Base-by-base conservation (phyloP, 2,797 vertebrate genomes). In the Phoebastria nigripes region DNA sequence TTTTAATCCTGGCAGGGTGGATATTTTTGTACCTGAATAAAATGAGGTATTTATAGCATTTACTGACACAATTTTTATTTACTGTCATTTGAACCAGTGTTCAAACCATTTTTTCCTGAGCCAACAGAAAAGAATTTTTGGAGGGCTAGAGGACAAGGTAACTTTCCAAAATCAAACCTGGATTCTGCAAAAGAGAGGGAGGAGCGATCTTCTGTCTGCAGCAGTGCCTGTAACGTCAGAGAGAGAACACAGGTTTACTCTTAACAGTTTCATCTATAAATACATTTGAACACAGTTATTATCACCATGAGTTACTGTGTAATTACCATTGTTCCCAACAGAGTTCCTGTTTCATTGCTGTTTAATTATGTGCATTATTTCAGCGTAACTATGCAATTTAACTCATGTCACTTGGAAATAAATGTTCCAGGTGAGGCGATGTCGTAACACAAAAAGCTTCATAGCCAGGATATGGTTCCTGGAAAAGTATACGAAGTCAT, bases 341-440 rank as follows among this genome's bases (percentile, higher is more conserved):
- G 90, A 86, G 37, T 88, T 96, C 59, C 47, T 46, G 24, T 92
- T 96, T 93, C 69, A 83, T 83, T 11, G 21, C 84, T 70, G 5
- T 92, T 95, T 91, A 92, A 96, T 95, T 95, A 87, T 81, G 61
- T 94, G 39, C 71, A 62, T 96, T 89, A 89, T 93, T 95, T 91
- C 76, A 83, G 61, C 3, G 1, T 88, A 89, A 83, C 76, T 76
- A 13, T 87, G 79, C 76, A 78, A 49, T 96, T 93, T 88, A 91
- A 63, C 5, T 86, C 62, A 4, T 49, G 39, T 94, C 89, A 91
- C 63, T 90, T 93, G 55, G 54, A 92, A 94, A 82, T 54, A 85
- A 87, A 58, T 65, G 65, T 89, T 92, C 51, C 19, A 47, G 66
- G 37, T 8, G 0, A 87, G 70, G 29, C 26, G 78, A 20, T 79